These are phyloP conservation scores for Drosophila virilis DNA, from an alignment of 1,140 invertebrate genomes.

Conservation along the genomic window DNA sequence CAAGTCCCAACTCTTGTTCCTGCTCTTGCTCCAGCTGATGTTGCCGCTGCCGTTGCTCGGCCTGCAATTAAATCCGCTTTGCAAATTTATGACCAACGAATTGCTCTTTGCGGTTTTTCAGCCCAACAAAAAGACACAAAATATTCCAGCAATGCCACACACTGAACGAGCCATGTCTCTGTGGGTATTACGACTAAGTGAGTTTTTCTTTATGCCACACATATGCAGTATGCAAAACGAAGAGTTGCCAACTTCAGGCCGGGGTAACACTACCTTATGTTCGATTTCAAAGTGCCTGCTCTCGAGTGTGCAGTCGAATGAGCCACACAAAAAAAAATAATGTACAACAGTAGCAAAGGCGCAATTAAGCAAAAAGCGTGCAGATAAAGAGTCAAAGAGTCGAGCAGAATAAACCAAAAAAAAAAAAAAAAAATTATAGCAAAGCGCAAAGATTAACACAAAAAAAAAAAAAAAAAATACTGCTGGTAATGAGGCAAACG, in stretches of 20 bases:
- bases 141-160: slow-evolving; percentile 34
- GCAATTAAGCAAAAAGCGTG: slow-evolving; percentile 64
- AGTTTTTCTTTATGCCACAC: slow-evolving; percentile 27
- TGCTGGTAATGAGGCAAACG: slow-evolving; percentile 51
- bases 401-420: slow-evolving; percentile 27
- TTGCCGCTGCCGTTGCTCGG: slow-evolving; percentile 17
- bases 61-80: slow-evolving; percentile 61
- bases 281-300: slow-evolving; percentile 54
- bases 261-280: slow-evolving; percentile 45
- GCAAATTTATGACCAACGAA: slow-evolving; percentile 66
- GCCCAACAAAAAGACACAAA: slow-evolving; percentile 39
- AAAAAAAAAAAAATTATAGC: slow-evolving; percentile 21
- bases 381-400: slow-evolving; percentile 62
- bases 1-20: not conserved
- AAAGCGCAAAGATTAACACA: slow-evolving; percentile 30
- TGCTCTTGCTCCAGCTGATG: not conserved
- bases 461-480: not conserved
- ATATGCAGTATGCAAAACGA: slow-evolving; percentile 27
- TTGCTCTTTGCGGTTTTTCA: slow-evolving; percentile 60
- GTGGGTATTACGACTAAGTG: slow-evolving; percentile 27
- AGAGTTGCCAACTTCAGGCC: slow-evolving; percentile 2
- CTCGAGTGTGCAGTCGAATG: slow-evolving; percentile 24
- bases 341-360: slow-evolving; percentile 42
- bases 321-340: slow-evolving; percentile 13
- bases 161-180: slow-evolving; percentile 7